phyloP scores from a whole-genome alignment of 2,113 vertebrate species.

The Kryptolebias marmoratus region DNA sequence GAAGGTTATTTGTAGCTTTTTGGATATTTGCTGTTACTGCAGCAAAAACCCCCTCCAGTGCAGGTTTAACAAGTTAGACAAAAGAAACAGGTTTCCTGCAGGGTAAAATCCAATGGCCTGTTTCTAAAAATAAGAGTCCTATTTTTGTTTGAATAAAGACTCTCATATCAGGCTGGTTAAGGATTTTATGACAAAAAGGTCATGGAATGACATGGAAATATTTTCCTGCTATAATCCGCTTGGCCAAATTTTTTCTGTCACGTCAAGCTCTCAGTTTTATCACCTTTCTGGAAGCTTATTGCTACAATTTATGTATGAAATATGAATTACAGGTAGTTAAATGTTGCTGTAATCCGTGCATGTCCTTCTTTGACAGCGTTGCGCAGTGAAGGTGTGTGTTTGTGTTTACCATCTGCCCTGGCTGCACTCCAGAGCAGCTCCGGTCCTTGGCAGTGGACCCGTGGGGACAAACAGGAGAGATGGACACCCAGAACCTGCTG shows the following conservation, averaged over 20 bases:
- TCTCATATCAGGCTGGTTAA: slow-evolving; percentile 2
- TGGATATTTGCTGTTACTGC: neutral
- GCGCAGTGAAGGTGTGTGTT: neutral
- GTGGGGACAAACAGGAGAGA: slow-evolving; percentile 90
- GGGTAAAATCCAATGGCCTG: neutral
- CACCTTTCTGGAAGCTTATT: neutral
- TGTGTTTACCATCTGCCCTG: slow-evolving; percentile 86
- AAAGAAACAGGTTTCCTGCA: neutral
- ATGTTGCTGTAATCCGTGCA: no score
- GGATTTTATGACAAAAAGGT: slow-evolving; percentile 33
- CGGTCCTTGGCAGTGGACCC: slow-evolving; percentile 83
- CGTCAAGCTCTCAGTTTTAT: slow-evolving; percentile 31
- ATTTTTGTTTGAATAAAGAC: slow-evolving; percentile 31
- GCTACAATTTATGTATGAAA: neutral
- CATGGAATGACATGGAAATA: slow-evolving; percentile 48
- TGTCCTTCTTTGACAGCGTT: neutral
- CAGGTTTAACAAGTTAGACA: neutral
- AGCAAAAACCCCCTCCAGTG: neutral
- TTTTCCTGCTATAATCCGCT: slow-evolving; percentile 64
- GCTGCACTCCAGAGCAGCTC: slow-evolving; percentile 88
- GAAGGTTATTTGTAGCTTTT: neutral
- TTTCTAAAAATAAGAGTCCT: slow-evolving; percentile 41
- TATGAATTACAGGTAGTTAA: neutral
- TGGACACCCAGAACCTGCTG: slow-evolving; percentile 86
- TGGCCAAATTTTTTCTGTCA: slow-evolving; percentile 43